Evolutionary conservation across 2,113 vertebrate genomes (phyloP), one percentile per base, ranked within the genome.

Genomic region (Chloropsis cyanopogon): DNA sequence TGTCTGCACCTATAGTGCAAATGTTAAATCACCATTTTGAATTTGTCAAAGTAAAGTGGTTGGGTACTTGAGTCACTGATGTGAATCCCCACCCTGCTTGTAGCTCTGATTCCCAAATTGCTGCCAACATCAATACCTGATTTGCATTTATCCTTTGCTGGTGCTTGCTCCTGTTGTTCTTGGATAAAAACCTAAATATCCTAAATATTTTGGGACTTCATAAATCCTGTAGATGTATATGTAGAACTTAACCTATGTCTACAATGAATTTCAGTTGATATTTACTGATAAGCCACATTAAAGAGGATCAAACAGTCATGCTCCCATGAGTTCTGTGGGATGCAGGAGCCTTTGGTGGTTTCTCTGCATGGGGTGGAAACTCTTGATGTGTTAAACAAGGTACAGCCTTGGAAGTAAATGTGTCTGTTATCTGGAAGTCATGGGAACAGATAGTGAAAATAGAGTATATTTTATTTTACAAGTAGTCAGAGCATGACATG

Each of bases 381-480:
- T 86, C 97, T 95, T 79, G 76, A 93, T 78, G 83, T 98, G 98
- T 98, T 97, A 97, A 98, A 98, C 97, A 87, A 98, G 97, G 96
- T 96, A 83, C 92, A 96, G 98, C 98, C 98, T 98, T 97, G 97
- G 97, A 98, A 97, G 97, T 95, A 97, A 97, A 97, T 96, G 93
- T 91, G 90, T 96, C 97, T 96, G 91, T 97, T 98, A 98, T 97
- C 98, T 97, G 92, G 93, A 97, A 98, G 90, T 97, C 92, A 83
- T 37, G 84, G 92, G 95, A 97, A 97, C 97, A 97, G 97, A 97
- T 96, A 97, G 98, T 98, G 97, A 98, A 98, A 98, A 97, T 96
- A 97, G 97, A 97, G 97, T 96, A 94, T 82, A 96, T 98, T 98
- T 98, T 98, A 94, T 94, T 97, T 95, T 95, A 92, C 25, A 78